Evolutionary conservation across 2,888 invertebrate species (phyloP).

Genomic region (Gastrophysa polygoni): DNA sequence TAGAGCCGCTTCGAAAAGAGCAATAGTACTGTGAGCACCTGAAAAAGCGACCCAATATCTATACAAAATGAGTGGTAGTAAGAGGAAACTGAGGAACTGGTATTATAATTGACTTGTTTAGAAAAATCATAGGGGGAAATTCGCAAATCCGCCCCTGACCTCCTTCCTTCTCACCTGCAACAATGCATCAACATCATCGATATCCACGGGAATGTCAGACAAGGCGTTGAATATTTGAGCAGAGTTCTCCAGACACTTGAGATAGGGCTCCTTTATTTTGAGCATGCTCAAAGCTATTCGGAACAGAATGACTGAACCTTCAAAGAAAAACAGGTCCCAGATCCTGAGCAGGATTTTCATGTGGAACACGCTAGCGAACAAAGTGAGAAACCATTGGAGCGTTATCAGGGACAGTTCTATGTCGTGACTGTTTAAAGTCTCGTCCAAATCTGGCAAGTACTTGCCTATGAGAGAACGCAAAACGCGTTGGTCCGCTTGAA

Average conservation of each 20-base stretch:
- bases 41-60: too few relatives aligned
- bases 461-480: constrained; percentile 88
- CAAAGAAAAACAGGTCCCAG: constrained; percentile 97
- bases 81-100: too few relatives aligned
- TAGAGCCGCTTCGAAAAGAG: too few relatives aligned
- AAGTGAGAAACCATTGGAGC: constrained; percentile 95
- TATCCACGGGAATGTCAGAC: constrained; percentile 93
- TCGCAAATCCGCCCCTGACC: too few relatives aligned
- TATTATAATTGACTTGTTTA: too few relatives aligned
- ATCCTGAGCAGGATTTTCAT: constrained; percentile 91
- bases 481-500: constrained; percentile 97
- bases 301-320: constrained; percentile 93
- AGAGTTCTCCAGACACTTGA: constrained; percentile 89
- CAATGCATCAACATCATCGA: constrained; percentile 88
- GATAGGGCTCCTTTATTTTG: constrained; percentile 82
- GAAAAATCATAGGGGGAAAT: too few relatives aligned
- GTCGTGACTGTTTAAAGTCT: constrained; percentile 91
- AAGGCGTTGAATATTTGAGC: constrained; percentile 98
- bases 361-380: constrained; percentile 96
- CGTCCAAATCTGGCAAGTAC: constrained; percentile 88
- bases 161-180: constrained; percentile 68
- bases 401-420: constrained; percentile 95
- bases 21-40: too few relatives aligned
- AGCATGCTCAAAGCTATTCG: constrained; percentile 94
- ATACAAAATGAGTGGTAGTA: too few relatives aligned